Conservation (phyloP, 2,797 vertebrate species). For the Staurois parvus region DNA sequence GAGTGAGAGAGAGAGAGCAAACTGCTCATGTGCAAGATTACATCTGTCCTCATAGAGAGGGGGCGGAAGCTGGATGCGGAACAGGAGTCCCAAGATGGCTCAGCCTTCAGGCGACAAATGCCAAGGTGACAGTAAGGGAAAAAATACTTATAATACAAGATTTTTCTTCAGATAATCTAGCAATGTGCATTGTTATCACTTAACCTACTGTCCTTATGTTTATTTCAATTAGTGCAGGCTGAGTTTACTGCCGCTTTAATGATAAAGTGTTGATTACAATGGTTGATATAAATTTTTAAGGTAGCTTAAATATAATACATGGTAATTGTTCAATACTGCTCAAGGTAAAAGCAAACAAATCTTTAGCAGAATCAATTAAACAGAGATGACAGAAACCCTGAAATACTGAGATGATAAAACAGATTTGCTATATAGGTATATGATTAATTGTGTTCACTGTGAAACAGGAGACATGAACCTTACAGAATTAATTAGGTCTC, state of each 20-base stretch:
- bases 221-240: too few relatives aligned
- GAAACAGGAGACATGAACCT: neutral
- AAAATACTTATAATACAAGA: too few relatives aligned
- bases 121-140: too few relatives aligned
- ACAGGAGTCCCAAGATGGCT: too few relatives aligned
- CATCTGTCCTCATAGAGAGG: too few relatives aligned
- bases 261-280: neutral
- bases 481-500: constrained; percentile 9
- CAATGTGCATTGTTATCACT: too few relatives aligned
- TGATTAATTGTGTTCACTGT: neutral
- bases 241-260: neutral
- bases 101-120: too few relatives aligned
- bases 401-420: neutral
- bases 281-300: neutral
- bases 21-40: too few relatives aligned
- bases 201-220: too few relatives aligned
- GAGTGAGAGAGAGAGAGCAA: too few relatives aligned
- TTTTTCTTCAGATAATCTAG: too few relatives aligned
- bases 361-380: neutral
- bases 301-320: neutral
- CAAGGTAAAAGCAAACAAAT: neutral
- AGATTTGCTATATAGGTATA: neutral
- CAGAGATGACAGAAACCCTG: constrained; percentile 4
- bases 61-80: too few relatives aligned
- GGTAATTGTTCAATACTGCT: neutral